These are phyloP conservation scores for Drosophila oshimai DNA, from an alignment of 1,140 invertebrate species.

Conservation along the genomic window DNA sequence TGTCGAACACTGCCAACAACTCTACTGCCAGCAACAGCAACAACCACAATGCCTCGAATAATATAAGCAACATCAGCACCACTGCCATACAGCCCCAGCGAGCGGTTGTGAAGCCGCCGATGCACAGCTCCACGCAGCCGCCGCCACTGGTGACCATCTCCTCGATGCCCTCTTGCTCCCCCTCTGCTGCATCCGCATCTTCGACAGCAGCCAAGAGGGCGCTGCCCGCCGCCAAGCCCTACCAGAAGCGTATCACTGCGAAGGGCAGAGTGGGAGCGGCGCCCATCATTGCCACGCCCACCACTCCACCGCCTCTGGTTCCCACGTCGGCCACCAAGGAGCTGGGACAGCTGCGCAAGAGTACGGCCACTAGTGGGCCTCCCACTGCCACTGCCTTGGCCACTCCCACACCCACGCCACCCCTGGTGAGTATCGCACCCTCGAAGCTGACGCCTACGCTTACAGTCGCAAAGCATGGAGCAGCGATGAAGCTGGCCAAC, in stretches of 20 bases:
- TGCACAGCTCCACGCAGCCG: conserved; percentile 52
- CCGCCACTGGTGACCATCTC: conserved; percentile 77
- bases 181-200: conserved; percentile 20
- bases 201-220: conserved; percentile 49
- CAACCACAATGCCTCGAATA: conserved; percentile 44
- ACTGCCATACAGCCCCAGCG: conserved; percentile 45
- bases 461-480: conserved; percentile 51
- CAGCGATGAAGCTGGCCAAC: conserved; percentile 14
- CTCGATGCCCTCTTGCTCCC: not conserved
- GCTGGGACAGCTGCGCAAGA: conserved; percentile 52
- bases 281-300: conserved; percentile 69
- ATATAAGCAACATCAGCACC: conserved; percentile 44
- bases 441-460: conserved; percentile 62
- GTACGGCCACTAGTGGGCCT: conserved; percentile 13
- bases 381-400: not conserved
- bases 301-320: conserved; percentile 73
- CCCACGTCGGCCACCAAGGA: conserved; percentile 62
- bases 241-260: conserved; percentile 53
- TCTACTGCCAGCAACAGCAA: conserved; percentile 43
- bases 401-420: conserved; percentile 49
- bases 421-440: conserved; percentile 64
- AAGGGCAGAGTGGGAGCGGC: conserved; percentile 18
- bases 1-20: conserved; percentile 27
- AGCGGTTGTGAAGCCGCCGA: conserved; percentile 46
- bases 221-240: conserved; percentile 53